phyloP scores from a whole-genome alignment of 2,888 invertebrate genomes.

The Brenthis hecate region DNA sequence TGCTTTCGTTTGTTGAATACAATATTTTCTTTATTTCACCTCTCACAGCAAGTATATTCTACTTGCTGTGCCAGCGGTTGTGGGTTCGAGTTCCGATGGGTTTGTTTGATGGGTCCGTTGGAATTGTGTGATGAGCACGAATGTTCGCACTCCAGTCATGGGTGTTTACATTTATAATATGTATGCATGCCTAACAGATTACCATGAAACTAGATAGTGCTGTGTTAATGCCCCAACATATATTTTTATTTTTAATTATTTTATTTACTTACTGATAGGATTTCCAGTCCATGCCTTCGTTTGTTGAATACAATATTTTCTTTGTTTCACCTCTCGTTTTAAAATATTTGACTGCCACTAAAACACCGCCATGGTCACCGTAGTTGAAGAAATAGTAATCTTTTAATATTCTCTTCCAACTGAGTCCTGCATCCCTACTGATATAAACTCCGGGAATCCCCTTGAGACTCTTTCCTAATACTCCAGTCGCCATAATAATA shows the following conservation, averaged over 20 bases:
- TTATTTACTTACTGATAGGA: constrained; percentile 76
- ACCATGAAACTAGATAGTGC: too few relatives aligned
- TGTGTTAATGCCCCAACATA: too few relatives aligned
- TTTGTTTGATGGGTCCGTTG: too few relatives aligned
- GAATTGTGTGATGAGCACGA: too few relatives aligned
- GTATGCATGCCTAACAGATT: too few relatives aligned
- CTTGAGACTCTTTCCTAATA: constrained; percentile 89
- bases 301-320: constrained; percentile 91
- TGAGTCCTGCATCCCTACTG: constrained; percentile 90
- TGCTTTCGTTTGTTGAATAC: constrained; percentile 94
- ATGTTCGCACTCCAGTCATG: too few relatives aligned
- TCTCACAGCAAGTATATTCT: constrained; percentile 48
- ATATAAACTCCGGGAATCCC: constrained; percentile 91
- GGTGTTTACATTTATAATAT: too few relatives aligned
- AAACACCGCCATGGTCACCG: constrained; percentile 94
- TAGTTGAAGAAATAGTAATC: constrained; percentile 93
- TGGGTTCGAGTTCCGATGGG: too few relatives aligned
- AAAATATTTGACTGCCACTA: constrained; percentile 92
- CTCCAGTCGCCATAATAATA: constrained; percentile 92
- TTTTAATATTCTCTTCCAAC: constrained; percentile 91
- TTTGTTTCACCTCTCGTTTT: constrained; percentile 89
- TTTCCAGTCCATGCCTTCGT: constrained; percentile 93
- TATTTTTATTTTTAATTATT: too few relatives aligned
- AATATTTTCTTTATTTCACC: constrained; percentile 90
- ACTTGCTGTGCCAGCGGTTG: too few relatives aligned